Evolutionary conservation across 2,797 vertebrate genomes (phyloP), one percentile per base, ranked within the genome.

Genomic region (Artibeus jamaicensis): DNA sequence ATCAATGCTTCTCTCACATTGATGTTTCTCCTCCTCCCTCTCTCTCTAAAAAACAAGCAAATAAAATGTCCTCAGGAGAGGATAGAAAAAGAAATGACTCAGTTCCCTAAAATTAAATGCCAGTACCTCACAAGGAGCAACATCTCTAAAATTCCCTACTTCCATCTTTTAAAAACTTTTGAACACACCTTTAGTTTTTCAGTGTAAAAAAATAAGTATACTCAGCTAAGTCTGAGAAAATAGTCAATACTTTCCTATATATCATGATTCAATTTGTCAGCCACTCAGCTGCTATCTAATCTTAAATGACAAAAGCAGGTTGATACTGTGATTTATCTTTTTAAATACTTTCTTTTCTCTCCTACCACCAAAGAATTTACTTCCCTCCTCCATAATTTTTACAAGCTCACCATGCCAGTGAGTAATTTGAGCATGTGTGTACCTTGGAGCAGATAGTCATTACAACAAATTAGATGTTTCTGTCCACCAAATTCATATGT

Each of bases 91-190:
- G 29, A 65, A 91, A 76, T 82, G 76, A 96, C 79, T 91, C 48
- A 74, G 92, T 92, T 89, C 83, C 92, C 86, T 78, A 83, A 94
- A 94, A 90, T 85, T 86, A 87, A 91, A 84, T 82, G 71, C 70
- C 77, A 87, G 77, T 44, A 95, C 67, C 67, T 88, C 70, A 73
- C 29, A 18, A 93, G 15, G 42, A 85, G 10, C 21, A 88, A 92
- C 18, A 94, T 79, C 83, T 95, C 78, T 93, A 67, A 97, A 91
- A 89, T 89, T 78, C 48, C 44, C 74, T 42, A 73, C 34, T 74
- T 89, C 86, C 32, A 77, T 95, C 32, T 95, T 90, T 94, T 68
- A 95, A 42, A 95, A 91, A 93, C 95, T 87, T 34, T 44, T 86
- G 39, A 93, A 91, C n/a, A 91, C 86, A 55, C 21, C 79, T 94